Base-by-base conservation (phyloP, 2,888 invertebrate genomes). In the Volucella inflata region DNA sequence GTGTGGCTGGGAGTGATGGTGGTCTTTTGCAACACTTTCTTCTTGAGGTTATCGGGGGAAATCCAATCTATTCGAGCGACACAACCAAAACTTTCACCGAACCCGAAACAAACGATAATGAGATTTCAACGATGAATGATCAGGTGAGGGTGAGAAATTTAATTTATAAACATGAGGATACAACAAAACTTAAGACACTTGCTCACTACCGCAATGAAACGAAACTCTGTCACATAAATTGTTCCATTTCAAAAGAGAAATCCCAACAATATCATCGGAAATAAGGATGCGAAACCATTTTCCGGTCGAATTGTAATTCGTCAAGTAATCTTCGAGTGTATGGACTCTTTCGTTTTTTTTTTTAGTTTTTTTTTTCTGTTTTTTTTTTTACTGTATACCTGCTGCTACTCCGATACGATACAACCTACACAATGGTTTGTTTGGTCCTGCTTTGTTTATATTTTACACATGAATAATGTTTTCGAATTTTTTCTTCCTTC, bases 21-120 rank as follows among this genome's bases (percentile, higher is more conserved):
- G 97, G 97, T 12, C 93, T 96, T 59, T 94, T 95, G 38, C 97
- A 97, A 91, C 95, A 95, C 92, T 97, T 97, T 92, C 93, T 97
- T 72, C 93, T 97, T 87, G 97, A 97, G 92, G 96, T 96, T 88
- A 93, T 94, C 90, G 95, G 94, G 51, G 92, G 91, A 90, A 94
- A 95, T 92, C 89, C 91, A 59, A 89, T 92, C 10, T 92, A 91
- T 72, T 93, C 94, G 88, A 93, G 93, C 78, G 93, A 93, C 87
- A 89, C 92, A 87, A 92, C 93, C 57, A 90, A 92, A 65, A 90
- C 90, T 68, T 89, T 90, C 74, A 90, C 89, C 88, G 91, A 91
- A 78, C 89, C 89, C 67, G 89, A 89, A 88, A 90, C 91, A 60
- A 89, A 89, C 83, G 93, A 93, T 90, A 94, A 94, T 91, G 94